Conservation (phyloP, 2,797 vertebrate species). For the Mormyrus proboscirostris region DNA sequence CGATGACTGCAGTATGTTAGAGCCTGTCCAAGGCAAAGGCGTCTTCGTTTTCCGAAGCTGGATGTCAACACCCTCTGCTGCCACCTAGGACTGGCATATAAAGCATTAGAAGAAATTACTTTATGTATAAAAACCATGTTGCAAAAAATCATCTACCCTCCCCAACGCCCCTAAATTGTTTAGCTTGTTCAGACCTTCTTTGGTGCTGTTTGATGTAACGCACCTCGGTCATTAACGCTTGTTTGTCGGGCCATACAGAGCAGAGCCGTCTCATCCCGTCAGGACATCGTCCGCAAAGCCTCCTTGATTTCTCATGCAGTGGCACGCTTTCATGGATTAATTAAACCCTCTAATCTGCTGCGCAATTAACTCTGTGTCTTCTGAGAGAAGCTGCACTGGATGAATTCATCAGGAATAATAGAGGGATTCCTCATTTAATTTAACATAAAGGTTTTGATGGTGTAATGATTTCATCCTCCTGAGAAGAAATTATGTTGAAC, state of each 20-base stretch:
- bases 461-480: conserved; percentile 8
- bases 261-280: not conserved
- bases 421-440: conserved; percentile 13
- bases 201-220: not conserved
- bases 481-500: conserved; percentile 18
- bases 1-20: not conserved
- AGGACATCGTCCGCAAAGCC: not conserved
- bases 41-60: not conserved
- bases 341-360: not conserved
- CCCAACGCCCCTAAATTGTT: not conserved
- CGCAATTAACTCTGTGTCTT: conserved; percentile 19
- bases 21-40: not conserved
- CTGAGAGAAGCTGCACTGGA: not conserved
- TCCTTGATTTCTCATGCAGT: not conserved
- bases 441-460: conserved; percentile 14
- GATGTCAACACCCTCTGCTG: not conserved
- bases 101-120: not conserved
- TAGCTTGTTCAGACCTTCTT: not conserved
- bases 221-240: not conserved
- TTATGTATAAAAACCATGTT: not conserved
- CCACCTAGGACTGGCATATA: not conserved
- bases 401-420: conserved; percentile 16
- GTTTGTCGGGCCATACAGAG: not conserved
- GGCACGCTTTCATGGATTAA: not conserved
- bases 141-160: no score